Percentiles rank a stretch among this genome's conserved stretches.
These are phyloP conservation scores for Oscarella lobularis DNA, from an alignment of 37 sponge, comb jelly and placozoan genomes.

Conservation along the genomic window DNA sequence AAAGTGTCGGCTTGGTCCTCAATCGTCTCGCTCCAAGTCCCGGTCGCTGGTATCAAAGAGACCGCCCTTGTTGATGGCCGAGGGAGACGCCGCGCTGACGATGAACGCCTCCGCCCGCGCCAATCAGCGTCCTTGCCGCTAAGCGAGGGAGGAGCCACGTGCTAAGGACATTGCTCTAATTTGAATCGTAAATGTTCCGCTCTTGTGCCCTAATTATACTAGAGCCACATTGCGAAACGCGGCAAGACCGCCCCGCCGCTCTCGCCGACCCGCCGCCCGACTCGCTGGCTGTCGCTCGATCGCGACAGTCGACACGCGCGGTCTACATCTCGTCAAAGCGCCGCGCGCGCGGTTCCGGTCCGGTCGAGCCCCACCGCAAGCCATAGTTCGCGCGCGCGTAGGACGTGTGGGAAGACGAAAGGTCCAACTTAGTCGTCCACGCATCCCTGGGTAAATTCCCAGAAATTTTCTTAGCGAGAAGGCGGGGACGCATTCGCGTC, in stretches of 20 bases:
- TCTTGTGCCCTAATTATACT: too few relatives aligned
- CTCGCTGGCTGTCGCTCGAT: too few relatives aligned
- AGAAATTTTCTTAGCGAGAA: too few relatives aligned
- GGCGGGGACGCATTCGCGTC: too few relatives aligned
- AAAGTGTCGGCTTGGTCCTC: neutral
- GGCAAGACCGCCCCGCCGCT: too few relatives aligned
- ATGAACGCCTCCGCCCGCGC: neutral
- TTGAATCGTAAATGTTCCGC: neutral
- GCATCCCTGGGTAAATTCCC: too few relatives aligned
- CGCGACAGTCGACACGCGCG: neutral
- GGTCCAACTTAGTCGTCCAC: too few relatives aligned
- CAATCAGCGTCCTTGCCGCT: neutral
- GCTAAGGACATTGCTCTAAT: neutral
- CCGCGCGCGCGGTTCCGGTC: neutral
- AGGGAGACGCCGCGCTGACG: neutral
- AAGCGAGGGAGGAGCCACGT: neutral
- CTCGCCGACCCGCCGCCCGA: too few relatives aligned
- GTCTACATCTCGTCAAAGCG: neutral
- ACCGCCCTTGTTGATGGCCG: neutral
- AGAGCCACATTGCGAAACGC: too few relatives aligned
- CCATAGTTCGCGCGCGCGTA: too few relatives aligned
- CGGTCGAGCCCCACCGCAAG: too few relatives aligned
- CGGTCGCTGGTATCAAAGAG: neutral
- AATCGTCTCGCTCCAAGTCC: neutral
- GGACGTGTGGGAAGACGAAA: too few relatives aligned